Evolutionary conservation across 2,113 vertebrate species (phyloP).

Genomic region (Dendrocopos noguchii): DNA sequence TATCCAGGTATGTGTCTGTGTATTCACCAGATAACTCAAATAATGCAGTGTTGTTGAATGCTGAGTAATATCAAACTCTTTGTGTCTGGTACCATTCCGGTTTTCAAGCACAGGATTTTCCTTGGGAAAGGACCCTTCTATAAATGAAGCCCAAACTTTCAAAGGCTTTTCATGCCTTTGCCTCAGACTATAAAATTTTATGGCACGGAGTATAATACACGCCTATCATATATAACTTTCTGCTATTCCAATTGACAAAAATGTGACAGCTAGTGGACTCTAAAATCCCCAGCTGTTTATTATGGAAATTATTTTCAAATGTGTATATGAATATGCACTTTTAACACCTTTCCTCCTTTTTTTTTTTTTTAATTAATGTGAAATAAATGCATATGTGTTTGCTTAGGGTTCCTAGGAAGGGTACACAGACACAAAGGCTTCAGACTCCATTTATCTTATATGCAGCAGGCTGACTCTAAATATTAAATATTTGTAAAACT

Average conservation of each 20-base stretch:
- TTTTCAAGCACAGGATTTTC: background rate
- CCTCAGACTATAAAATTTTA: conserved; percentile 27
- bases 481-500: background rate
- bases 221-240: background rate
- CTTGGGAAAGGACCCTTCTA: background rate
- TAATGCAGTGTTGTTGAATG: background rate
- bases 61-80: background rate
- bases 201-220: background rate
- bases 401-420: background rate
- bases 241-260: background rate
- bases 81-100: background rate
- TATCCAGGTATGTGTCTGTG: background rate
- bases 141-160: conserved; percentile 3
- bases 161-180: background rate
- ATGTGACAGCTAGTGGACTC: conserved; percentile 5
- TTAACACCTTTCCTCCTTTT: background rate
- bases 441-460: background rate
- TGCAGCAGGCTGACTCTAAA: background rate
- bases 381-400: conserved; percentile 15
- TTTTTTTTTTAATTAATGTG: background rate
- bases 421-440: background rate
- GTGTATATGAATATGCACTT: background rate
- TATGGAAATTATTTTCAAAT: background rate
- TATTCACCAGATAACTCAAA: background rate
- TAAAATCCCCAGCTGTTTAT: conserved; percentile 40